phyloP scores from a whole-genome alignment of 2,888 invertebrate genomes.

The Erannis defoliaria region DNA sequence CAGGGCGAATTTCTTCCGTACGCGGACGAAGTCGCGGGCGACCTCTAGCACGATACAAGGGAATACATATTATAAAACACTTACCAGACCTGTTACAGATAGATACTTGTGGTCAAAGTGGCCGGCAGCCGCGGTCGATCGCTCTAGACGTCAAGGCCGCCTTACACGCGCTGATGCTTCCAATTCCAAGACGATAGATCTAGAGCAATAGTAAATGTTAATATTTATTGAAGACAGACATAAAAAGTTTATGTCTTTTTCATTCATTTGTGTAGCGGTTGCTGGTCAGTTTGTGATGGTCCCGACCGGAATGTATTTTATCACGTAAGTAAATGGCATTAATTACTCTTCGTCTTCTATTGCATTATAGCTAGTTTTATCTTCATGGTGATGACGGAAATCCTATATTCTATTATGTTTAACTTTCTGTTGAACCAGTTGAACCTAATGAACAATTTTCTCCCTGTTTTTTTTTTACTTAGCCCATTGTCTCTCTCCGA shows the following conservation, averaged over 20 bases:
- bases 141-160: constrained; percentile 40
- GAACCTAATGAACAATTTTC: no score
- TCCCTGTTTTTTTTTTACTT: no score
- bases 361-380: no score
- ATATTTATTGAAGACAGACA: constrained; percentile 19
- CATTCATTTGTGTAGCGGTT: constrained; percentile 17
- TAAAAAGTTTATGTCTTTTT: constrained; percentile 22
- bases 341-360: no score
- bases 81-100: constrained; percentile 16
- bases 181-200: constrained; percentile 24
- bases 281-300: not conserved
- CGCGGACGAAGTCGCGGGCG: no score
- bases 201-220: constrained; percentile 19
- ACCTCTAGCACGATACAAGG: constrained; percentile 18
- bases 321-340: not conserved
- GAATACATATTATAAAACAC: constrained; percentile 2
- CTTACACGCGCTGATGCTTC: constrained; percentile 32
- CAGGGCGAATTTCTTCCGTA: no score
- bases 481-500: no score
- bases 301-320: constrained; percentile 7
- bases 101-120: constrained; percentile 23
- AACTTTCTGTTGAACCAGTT: no score
- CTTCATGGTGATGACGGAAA: no score
- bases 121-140: constrained; percentile 27
- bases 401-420: no score